phyloP scores from a whole-genome alignment of 2,797 vertebrate species.

The Necrosyrtes monachus region DNA sequence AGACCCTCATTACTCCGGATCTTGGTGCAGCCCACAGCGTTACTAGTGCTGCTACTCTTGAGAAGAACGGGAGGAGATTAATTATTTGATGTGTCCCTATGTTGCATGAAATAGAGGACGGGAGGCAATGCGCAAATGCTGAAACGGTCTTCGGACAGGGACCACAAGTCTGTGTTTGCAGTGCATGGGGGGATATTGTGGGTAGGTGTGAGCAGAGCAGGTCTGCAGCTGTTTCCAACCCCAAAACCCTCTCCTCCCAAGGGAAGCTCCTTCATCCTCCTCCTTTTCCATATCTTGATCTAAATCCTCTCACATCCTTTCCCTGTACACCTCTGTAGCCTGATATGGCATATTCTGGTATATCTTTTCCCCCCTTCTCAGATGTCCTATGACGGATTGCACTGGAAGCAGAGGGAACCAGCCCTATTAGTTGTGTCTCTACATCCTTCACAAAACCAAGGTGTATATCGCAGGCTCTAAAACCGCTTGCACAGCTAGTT shows the following conservation, averaged over 20 bases:
- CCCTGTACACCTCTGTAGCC: not conserved
- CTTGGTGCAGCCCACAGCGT: fast-evolving
- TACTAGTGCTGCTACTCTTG: not conserved
- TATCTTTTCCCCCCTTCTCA: not conserved
- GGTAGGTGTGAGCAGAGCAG: not conserved
- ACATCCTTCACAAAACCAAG: not conserved
- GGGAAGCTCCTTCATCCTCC: not conserved
- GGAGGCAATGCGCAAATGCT: not conserved
- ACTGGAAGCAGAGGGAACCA: not conserved
- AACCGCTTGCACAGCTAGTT: not conserved
- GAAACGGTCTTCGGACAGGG: not conserved
- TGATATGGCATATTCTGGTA: fast-evolving
- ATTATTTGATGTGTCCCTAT: not conserved
- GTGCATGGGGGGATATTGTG: fast-evolving
- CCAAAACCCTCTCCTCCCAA: not conserved
- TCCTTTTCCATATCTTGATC: not conserved
- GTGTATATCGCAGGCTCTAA: not conserved
- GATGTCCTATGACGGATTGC: fast-evolving
- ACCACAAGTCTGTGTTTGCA: not conserved
- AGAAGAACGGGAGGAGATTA: not conserved
- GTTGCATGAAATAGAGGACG: not conserved
- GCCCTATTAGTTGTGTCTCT: not conserved
- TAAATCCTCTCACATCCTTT: not conserved
- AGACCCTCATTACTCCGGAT: not conserved
- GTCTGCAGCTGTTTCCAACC: not conserved